Conservation (phyloP, 2,113 vertebrate species). For the Pluvialis apricaria region DNA sequence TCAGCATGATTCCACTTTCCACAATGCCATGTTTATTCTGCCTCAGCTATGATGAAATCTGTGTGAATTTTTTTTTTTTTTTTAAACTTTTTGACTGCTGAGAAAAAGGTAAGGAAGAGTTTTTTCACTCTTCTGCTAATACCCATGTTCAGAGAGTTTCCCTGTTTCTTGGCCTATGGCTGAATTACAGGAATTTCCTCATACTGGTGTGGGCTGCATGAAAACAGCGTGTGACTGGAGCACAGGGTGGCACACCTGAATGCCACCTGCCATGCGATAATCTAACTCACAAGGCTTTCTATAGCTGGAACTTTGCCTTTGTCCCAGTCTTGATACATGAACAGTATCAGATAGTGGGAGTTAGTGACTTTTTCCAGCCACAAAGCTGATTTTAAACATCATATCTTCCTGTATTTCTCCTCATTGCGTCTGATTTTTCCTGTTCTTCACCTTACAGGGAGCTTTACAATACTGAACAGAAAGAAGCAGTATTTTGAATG, state of each 20-base stretch:
- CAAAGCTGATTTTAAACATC: background rate
- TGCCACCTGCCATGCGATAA: background rate
- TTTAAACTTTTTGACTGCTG: background rate
- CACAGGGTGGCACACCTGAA: background rate
- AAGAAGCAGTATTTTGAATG: background rate
- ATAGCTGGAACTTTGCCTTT: background rate
- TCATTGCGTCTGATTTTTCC: background rate
- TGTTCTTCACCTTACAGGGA: background rate
- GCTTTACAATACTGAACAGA: background rate
- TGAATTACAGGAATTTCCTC: background rate
- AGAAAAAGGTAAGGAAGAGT: background rate
- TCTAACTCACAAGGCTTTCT: background rate
- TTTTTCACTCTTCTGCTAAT: background rate
- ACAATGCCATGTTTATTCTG: background rate
- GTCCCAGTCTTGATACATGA: accelerated
- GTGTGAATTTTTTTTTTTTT: background rate
- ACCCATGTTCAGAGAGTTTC: accelerated
- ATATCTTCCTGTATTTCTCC: background rate
- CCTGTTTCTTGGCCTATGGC: background rate
- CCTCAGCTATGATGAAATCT: background rate
- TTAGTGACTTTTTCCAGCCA: background rate
- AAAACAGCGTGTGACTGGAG: background rate
- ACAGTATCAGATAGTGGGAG: background rate
- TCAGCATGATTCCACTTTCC: background rate
- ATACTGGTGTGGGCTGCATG: background rate